phyloP scores from a whole-genome alignment of 2,888 invertebrate species.

The Morinoia aosen region DNA sequence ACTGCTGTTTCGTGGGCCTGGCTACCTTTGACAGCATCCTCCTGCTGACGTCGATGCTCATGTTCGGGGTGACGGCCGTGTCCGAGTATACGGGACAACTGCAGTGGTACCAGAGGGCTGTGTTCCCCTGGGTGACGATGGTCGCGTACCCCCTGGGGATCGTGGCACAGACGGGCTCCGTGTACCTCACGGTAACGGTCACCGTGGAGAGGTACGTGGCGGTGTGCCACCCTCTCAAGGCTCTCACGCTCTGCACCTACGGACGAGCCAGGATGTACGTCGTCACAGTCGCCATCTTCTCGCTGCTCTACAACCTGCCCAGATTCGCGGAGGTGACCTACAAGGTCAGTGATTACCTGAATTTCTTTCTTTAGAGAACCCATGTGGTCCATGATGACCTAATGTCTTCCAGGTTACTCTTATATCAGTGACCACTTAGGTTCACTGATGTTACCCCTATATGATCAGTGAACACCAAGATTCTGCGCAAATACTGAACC shows the following conservation, averaged over 20 bases:
- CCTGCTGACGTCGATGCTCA: slow-evolving; percentile 85
- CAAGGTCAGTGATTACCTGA: slow-evolving; percentile 51
- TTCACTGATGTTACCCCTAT: too few species aligned
- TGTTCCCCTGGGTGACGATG: slow-evolving; percentile 84
- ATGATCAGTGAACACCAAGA: too few species aligned
- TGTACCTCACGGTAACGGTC: slow-evolving; percentile 83
- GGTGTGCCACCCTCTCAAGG: slow-evolving; percentile 81
- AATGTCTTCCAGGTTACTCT: too few species aligned
- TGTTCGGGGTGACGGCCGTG: slow-evolving; percentile 90
- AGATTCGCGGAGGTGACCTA: slow-evolving; percentile 74
- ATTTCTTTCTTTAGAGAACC: background rate
- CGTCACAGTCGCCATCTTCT: slow-evolving; percentile 83
- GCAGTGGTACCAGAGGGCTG: slow-evolving; percentile 74
- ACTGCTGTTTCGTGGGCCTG: slow-evolving; percentile 90
- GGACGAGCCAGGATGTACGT: slow-evolving; percentile 88
- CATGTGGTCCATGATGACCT: too few species aligned
- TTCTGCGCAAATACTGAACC: too few species aligned
- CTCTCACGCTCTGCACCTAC: slow-evolving; percentile 91
- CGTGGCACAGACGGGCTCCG: slow-evolving; percentile 78
- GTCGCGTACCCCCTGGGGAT: slow-evolving; percentile 86
- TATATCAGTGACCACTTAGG: too few species aligned
- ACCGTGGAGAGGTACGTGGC: slow-evolving; percentile 93
- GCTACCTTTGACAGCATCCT: slow-evolving; percentile 94
- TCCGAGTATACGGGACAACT: slow-evolving; percentile 85
- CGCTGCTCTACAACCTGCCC: slow-evolving; percentile 88